phyloP scores from a whole-genome alignment of 2,888 invertebrate species.

The Cyclophora punctaria region DNA sequence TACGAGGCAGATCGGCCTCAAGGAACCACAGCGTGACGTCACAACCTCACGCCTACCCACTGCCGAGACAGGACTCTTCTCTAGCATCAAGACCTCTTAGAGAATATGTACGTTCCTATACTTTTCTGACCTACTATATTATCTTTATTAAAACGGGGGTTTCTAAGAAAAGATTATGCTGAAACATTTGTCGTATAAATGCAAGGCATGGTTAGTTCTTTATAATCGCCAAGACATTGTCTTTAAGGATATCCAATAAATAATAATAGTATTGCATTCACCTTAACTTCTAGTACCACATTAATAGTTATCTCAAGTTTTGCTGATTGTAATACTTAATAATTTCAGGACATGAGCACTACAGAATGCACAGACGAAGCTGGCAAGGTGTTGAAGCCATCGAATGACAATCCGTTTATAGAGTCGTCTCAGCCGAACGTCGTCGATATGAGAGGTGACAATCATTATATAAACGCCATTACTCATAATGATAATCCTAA shows the following conservation, averaged over 20 bases:
- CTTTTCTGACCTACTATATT: too few relatives aligned
- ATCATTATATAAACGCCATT: too few relatives aligned
- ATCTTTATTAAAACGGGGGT: too few relatives aligned
- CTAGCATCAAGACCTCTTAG: slow-evolving; percentile 79
- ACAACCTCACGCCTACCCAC: slow-evolving; percentile 67
- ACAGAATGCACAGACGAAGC: slow-evolving; percentile 86
- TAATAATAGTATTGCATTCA: too few relatives aligned
- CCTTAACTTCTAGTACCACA: too few relatives aligned
- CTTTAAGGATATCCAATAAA: too few relatives aligned
- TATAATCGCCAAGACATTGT: too few relatives aligned
- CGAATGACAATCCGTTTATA: slow-evolving; percentile 92
- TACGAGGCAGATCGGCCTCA: slow-evolving; percentile 82
- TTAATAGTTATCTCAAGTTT: too few relatives aligned
- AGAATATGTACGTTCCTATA: slow-evolving; percentile 78
- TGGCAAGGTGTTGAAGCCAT: slow-evolving; percentile 85
- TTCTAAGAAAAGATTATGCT: too few relatives aligned
- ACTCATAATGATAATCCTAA: too few relatives aligned
- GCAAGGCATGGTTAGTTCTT: too few relatives aligned
- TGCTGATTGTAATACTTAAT: background rate
- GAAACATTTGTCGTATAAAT: too few relatives aligned
- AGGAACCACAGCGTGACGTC: slow-evolving; percentile 81
- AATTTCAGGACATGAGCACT: slow-evolving; percentile 81
- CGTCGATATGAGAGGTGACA: slow-evolving; percentile 93
- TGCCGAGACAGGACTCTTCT: slow-evolving; percentile 72
- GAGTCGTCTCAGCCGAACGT: slow-evolving; percentile 90